Base-by-base conservation (phyloP, 1,140 invertebrate species). In the Gonatopus flavifemur region DNA sequence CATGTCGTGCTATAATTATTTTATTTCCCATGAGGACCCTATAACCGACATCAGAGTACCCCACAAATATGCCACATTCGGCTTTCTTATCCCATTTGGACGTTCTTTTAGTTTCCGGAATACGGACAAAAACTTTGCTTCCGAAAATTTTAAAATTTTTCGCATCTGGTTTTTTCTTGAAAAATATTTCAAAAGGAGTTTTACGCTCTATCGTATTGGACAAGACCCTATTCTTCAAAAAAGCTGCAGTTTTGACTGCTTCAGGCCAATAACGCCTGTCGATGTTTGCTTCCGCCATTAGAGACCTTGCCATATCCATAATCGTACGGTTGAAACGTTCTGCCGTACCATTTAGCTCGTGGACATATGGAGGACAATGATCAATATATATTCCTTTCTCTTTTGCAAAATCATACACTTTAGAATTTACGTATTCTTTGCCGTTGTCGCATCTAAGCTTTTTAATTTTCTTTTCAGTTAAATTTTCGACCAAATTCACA, bases 181-280 rank as follows among this genome's bases (percentile, higher is more conserved):
- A 28, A 12, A 28, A 28, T 28, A 28, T 28, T 12, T 28, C 25
- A 12, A 7, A 28, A 28, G 25, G 25, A 7, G 25, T 28, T 28
- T 28, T 28, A 7, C 25, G 6, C 12, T 28, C 12, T 7, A 12
- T 28, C 25, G 25, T 28, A 28, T 28, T 28, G 6, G 25, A 6
- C 12, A 28, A 12, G 6, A 12, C 12, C 12, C 25, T 12, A n/a
- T n/a, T n/a, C n/a, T n/a, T n/a, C n/a, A n/a, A n/a, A n/a, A n/a
- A 67, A 16, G 54, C 37, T 12, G 25, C 25, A 28, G 25, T 7
- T 7, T 28, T 6, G 6, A 28, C 25, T 28, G 12, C 12, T 28
- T 28, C 25, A 6, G 25, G 25, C 25, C 25, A 28, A 28, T 28
- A 28, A 7, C 12, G 6, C 12, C 12, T 28, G 12, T 28, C 6